Conservation (phyloP, 2,888 invertebrate species). For the Coleophora deauratella region DNA sequence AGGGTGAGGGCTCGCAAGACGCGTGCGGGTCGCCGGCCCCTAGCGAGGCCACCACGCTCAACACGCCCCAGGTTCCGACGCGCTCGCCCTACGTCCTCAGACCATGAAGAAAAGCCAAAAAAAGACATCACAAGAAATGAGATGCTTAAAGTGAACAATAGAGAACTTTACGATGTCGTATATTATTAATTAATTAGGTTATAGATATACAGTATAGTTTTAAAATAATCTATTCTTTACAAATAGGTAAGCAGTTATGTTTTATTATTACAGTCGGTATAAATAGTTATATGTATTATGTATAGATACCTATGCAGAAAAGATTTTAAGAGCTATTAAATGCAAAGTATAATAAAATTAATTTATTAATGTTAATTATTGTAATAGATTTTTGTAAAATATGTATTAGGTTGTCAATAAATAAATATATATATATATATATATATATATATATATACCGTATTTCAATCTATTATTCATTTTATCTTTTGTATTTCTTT, state of each 20-base stretch:
- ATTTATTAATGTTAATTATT: constrained; percentile 3
- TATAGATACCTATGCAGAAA: too few relatives aligned
- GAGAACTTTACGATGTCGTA: too few relatives aligned
- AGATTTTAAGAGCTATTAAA: constrained; percentile 8
- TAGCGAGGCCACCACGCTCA: constrained; percentile 42
- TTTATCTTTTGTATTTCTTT: too few relatives aligned
- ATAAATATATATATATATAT: too few relatives aligned
- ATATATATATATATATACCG: too few relatives aligned
- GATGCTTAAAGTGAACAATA: constrained; percentile 5
- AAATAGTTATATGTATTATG: too few relatives aligned
- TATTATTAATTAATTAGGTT: too few relatives aligned
- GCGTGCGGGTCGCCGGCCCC: constrained; percentile 32
- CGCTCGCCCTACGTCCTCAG: constrained; percentile 44
- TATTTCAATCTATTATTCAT: too few relatives aligned
- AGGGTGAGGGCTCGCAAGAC: constrained; percentile 49
- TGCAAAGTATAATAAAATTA: constrained; percentile 38
- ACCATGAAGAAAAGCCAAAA: constrained; percentile 30
- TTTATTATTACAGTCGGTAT: too few relatives aligned
- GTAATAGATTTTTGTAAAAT: constrained; percentile 17
- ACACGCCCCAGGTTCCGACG: constrained; percentile 54
- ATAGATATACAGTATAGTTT: background rate
- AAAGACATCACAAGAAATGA: constrained; percentile 15
- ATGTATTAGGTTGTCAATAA: too few relatives aligned
- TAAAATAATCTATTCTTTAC: constrained; percentile 9
- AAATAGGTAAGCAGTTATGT: too few relatives aligned